Base-by-base conservation (phyloP, 2,888 invertebrate species). In the Drosophila cognata region DNA sequence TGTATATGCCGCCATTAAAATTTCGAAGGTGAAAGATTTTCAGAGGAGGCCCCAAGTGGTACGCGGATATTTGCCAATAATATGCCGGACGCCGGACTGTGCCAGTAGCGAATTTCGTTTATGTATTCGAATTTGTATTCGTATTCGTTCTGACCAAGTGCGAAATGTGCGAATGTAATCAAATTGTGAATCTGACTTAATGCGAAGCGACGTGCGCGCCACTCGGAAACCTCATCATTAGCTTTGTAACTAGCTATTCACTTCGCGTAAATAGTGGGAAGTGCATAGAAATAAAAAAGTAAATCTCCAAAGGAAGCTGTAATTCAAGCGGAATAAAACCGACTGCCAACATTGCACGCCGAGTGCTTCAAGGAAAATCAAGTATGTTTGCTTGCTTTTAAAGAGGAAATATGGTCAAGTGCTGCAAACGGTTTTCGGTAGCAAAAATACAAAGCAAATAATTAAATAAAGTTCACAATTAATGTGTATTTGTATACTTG, bases 11-110 rank as follows among this genome's bases (percentile, higher is more conserved):
- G 80, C 65, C 58, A 78, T 82, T 79, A 79, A 85, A 77, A 70
- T 70, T 55, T 68, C 46, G 38, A 64, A 85, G 75, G 88, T 77
- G 88, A 81, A 83, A 88, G 79, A 79, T 70, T 70, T 79, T 63
- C 72, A 53, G 38, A 74, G 64, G 64, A 64, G 31, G 33, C 63
- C 56, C 29, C 59, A 63, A 63, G 56, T 69, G 57, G 36, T 59
- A 56, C 65, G 69, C 81, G 88, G 73, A 81, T 71, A 78, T 79
- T 71, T 64, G 77, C 71, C 63, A 69, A 81, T 76, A 77, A 67
- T 53, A 56, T 48, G 65, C 79, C 88, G 85, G 86, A 86, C 83
- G 86, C 68, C 79, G 65, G 28, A 43, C 29, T 46, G 29, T 63
- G 56, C 61, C 67, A 76, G 57, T 63, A 74, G 73, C 64, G 52